Evolutionary conservation across 1,140 invertebrate species (phyloP).

Genomic region (Bombus superbus): DNA sequence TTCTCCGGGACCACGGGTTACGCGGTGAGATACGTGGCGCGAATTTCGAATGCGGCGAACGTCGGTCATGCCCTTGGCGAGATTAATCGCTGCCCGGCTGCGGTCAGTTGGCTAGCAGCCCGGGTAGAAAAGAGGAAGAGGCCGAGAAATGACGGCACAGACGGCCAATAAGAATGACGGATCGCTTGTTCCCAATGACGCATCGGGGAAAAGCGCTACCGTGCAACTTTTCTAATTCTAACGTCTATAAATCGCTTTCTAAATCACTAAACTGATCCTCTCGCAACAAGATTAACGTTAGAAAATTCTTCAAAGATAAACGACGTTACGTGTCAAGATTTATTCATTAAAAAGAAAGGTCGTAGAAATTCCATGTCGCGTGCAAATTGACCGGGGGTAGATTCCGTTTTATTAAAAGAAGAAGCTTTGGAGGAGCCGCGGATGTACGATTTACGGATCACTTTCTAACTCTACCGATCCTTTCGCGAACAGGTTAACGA

Average conservation of each 20-base stretch:
- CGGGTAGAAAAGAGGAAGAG: conserved; percentile 81
- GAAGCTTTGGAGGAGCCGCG: too few relatives aligned
- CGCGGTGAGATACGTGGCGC: conserved; percentile 58
- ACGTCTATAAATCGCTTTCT: conserved; percentile 1
- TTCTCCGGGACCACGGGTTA: conserved; percentile 37
- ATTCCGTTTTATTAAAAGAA: too few relatives aligned
- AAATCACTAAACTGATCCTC: background rate
- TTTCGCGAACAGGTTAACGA: too few relatives aligned
- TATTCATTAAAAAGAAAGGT: too few relatives aligned
- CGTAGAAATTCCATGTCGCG: too few relatives aligned
- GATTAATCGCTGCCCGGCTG: conserved; percentile 77
- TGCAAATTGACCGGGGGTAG: too few relatives aligned
- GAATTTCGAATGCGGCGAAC: conserved; percentile 79
- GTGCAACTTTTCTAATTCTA: background rate
- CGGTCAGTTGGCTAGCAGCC: conserved; percentile 76
- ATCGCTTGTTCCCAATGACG: conserved; percentile 23
- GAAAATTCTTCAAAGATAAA: background rate
- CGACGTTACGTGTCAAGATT: background rate
- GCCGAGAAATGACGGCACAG: conserved; percentile 54
- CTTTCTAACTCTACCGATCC: too few relatives aligned
- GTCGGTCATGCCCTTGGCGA: conserved; percentile 78
- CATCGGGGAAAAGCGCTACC: background rate
- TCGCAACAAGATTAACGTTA: background rate
- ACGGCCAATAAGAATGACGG: conserved; percentile 57
- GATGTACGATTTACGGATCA: too few relatives aligned